Base-by-base conservation (phyloP, 2,888 invertebrate species). In the Panopea generosa region DNA sequence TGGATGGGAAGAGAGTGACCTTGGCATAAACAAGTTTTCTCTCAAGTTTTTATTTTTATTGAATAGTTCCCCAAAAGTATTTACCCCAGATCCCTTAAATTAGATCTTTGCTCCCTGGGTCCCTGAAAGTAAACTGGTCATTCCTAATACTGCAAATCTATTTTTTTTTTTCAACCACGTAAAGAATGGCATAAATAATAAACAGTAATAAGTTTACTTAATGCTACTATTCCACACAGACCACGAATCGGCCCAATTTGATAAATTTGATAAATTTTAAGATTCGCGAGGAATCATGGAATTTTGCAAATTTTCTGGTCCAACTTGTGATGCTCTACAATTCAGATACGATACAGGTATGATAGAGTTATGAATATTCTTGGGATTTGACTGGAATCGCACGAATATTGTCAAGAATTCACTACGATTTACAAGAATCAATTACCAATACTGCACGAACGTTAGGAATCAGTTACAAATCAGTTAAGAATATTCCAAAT, bases 401-500 rank as follows among this genome's bases (percentile, higher is more conserved):
- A 53, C 43, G 63, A 43, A 63, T 38, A 52, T 16, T 49, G 14
- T 16, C 57, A n/a, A 56, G 33, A 33, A 56, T 56, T 40, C 40
- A 40, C 29, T 56, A 33, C 33, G 38, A 33, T 33, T 33, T 57
- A 57, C 40, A 57, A 29, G 57, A 57, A 57, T 57, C 14, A 27
- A 47, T 61, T 47, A 27, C 27, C 27, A 61, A 61, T 27, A 61
- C 61, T 47, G 61, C 61, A 47, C 61, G 61, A 50, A 61, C 47
- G 33, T 61, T 61, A 26, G 38, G 57, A 57, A 38, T 57, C 57
- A 57, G 40, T 57, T 11, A 26, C 38, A 40, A 57, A 57, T 57
- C 57, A 57, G 57, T 57, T 60, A 63, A 50, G 52, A 63, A 63
- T 40, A 63, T 26, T 38, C 38, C 62, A 40, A 63, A 50, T 52